phyloP scores from a whole-genome alignment of 2,888 invertebrate genomes.

The Cerceris ruficornis region DNA sequence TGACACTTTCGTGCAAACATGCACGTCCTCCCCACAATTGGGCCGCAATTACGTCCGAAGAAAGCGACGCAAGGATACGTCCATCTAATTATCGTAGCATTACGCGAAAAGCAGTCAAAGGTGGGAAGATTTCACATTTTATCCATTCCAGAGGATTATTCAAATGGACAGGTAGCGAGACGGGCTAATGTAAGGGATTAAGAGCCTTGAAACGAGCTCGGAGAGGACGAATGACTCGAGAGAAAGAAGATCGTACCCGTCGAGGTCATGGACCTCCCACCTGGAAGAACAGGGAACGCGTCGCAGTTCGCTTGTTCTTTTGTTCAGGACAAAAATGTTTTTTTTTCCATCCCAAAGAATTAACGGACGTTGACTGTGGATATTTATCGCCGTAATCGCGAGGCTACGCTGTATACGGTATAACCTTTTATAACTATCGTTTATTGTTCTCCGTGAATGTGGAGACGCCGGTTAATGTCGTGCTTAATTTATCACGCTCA shows the following conservation, averaged over 20 bases:
- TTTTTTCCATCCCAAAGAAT: slow-evolving; percentile 17
- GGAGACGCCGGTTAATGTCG: background rate
- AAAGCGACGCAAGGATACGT: background rate
- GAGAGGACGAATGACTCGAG: slow-evolving; percentile 35
- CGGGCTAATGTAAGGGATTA: slow-evolving; percentile 52
- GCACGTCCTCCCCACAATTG: background rate
- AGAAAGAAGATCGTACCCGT: slow-evolving; percentile 27
- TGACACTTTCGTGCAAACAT: background rate
- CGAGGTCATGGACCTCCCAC: slow-evolving; percentile 50
- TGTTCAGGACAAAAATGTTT: slow-evolving; percentile 19
- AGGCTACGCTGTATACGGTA: slow-evolving; percentile 25
- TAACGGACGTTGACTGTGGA: slow-evolving; percentile 26
- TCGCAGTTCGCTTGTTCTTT: slow-evolving; percentile 36
- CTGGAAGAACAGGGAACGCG: slow-evolving; percentile 23
- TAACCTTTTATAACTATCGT: slow-evolving; percentile 11
- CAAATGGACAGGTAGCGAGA: slow-evolving; percentile 54
- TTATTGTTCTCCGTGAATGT: background rate
- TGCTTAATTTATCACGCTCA: background rate
- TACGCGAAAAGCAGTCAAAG: background rate
- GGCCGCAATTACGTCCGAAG: background rate
- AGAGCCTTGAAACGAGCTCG: slow-evolving; percentile 33
- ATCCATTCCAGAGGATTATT: slow-evolving; percentile 55
- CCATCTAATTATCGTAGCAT: slow-evolving; percentile 1
- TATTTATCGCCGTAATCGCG: slow-evolving; percentile 21
- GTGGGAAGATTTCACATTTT: slow-evolving; percentile 30